Evolutionary conservation across 2,797 vertebrate species (phyloP), one percentile per base, ranked within the genome.

Genomic region (Poecile montanus): DNA sequence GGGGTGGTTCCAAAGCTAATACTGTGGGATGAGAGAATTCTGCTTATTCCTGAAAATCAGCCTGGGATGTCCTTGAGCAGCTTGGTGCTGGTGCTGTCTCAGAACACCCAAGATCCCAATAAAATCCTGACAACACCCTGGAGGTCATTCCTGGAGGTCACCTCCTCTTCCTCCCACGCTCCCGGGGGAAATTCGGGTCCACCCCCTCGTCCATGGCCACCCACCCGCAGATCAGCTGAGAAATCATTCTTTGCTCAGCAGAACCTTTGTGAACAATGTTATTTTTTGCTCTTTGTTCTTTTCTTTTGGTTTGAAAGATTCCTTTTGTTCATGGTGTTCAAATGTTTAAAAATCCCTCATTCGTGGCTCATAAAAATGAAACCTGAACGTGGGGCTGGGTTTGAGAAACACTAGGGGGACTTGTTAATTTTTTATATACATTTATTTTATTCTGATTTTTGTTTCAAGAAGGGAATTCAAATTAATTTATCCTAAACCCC

Each of bases 141-240:
- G 7, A 92, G 93, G 72, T 95, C 93, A 8, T 32, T 87, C 12
- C 38, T 74, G 62, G 54, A 79, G 89, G 74, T 95, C 77, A 54
- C 86, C 83, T 89, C 67, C 61, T 68, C 48, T 74, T 94, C 94
- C 88, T 95, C 86, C 92, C 90, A 89, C 88, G 0, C 77, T 91
- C 86, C 67, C 86, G 2, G 0, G 77, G 78, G 94, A 73, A 45
- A 45, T 78, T 71, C 2, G 25, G 77, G 12, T 60, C 48, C 89
- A 26, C 23, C 66, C 47, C 40, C 80, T 88, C 34, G 6, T 93
- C 34, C 86, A 3, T 7, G 95, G 80, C 96, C 94, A 95, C 94
- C 95, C 95, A 95, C 88, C 85, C 11, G 2, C 92, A 91, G 36
- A 85, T 95, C 94, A 95, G 94, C 93, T 96, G 93, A 91, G 93